phyloP scores from a whole-genome alignment of 2,888 invertebrate genomes.

The Chymomyza amoena region DNA sequence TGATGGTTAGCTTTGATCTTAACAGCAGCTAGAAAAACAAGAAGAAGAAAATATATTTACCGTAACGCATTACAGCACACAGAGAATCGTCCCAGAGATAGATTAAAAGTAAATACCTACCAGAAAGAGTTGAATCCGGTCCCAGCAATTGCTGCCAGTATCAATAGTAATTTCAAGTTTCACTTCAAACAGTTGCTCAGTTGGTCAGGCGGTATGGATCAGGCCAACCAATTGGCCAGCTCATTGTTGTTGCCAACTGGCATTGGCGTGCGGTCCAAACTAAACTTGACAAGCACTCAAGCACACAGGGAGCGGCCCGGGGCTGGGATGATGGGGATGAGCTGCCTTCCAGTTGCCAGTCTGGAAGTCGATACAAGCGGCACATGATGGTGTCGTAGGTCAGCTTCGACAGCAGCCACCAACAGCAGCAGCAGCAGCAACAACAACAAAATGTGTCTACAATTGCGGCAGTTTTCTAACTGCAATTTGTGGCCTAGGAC shows the following conservation, averaged over 20 bases:
- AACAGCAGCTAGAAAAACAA: slow-evolving; percentile 32
- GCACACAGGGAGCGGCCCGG: background rate
- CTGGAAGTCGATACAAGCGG: slow-evolving; percentile 20
- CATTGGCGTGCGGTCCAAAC: slow-evolving; percentile 11
- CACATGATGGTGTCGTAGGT: slow-evolving; percentile 70
- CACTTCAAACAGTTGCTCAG: slow-evolving; percentile 38
- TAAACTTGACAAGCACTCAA: slow-evolving; percentile 47
- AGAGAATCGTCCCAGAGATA: slow-evolving; percentile 8
- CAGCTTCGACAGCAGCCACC: slow-evolving; percentile 38
- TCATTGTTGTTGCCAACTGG: background rate
- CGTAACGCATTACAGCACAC: slow-evolving; percentile 65
- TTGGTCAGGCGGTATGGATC: background rate
- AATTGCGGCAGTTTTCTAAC: slow-evolving; percentile 63
- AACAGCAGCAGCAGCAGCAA: slow-evolving; percentile 25
- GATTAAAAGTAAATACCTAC: slow-evolving; percentile 59
- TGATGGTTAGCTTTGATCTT: slow-evolving; percentile 60
- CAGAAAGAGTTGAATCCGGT: slow-evolving; percentile 22
- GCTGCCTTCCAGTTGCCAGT: background rate
- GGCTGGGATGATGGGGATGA: background rate
- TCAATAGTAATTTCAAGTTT: slow-evolving; percentile 71
- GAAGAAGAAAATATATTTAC: slow-evolving; percentile 60
- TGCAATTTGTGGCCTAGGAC: slow-evolving; percentile 71
- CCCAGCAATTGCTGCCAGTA: slow-evolving; percentile 63
- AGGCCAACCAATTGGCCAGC: background rate
- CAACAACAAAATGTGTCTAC: slow-evolving; percentile 54